Conservation (phyloP, 2,888 invertebrate genomes). For the Aquatica leii region DNA sequence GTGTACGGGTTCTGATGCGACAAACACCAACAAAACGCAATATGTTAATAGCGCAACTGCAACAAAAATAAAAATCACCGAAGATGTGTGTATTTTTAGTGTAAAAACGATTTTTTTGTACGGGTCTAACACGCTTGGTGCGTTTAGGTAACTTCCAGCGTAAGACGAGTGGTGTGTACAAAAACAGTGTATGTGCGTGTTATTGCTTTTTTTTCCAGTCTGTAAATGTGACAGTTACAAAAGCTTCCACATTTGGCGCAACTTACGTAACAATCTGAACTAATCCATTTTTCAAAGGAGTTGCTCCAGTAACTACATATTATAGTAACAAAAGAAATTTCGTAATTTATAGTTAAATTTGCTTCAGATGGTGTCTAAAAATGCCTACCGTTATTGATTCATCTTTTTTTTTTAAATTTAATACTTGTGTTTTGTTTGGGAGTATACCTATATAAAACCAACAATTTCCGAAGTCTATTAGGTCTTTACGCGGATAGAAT, state of each 20-base stretch:
- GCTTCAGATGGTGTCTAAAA: not conserved
- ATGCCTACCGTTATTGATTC: too few relatives aligned
- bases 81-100: conserved; percentile 9
- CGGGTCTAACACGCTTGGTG: conserved; percentile 22
- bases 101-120: conserved; percentile 8
- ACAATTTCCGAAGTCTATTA: conserved; percentile 15
- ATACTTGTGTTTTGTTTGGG: conserved; percentile 16
- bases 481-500: not conserved
- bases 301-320: conserved; percentile 16
- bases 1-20: not conserved
- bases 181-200: conserved; percentile 17
- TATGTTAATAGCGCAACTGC: conserved; percentile 20
- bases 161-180: conserved; percentile 23
- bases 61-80: conserved; percentile 17
- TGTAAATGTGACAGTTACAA: not conserved
- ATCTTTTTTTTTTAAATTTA: not conserved
- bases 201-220: conserved; percentile 9
- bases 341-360: conserved; percentile 2
- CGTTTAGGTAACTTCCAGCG: conserved; percentile 12
- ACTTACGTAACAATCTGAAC: conserved; percentile 13
- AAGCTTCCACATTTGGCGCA: not conserved
- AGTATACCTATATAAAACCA: conserved; percentile 28
- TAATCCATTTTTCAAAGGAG: conserved; percentile 11
- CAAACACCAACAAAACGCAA: conserved; percentile 21
- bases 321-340: conserved; percentile 14